phyloP scores from a whole-genome alignment of 2,797 vertebrate species.

The Sebastes trivittatus region DNA sequence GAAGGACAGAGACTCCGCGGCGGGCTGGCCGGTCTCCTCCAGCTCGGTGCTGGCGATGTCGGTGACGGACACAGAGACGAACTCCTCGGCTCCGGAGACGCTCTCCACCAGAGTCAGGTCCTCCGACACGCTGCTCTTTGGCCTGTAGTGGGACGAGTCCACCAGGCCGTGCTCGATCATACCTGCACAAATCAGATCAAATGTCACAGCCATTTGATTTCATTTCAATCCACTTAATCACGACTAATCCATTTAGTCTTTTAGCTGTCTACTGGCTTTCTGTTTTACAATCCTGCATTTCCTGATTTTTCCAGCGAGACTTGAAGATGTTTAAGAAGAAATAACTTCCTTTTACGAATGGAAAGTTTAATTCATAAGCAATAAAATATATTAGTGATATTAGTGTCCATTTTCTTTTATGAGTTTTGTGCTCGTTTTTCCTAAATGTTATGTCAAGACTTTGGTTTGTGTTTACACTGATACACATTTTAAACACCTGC shows the following conservation, averaged over 20 bases:
- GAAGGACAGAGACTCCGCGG: not conserved
- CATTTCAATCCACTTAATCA: not conserved
- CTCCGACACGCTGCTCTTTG: conserved; percentile 89
- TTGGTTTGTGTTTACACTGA: not conserved
- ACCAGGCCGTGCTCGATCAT: conserved; percentile 95
- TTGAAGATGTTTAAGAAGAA: not conserved
- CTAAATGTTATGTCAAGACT: no score
- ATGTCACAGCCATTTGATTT: not conserved
- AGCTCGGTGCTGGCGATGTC: conserved; percentile 64
- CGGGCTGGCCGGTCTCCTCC: not conserved
- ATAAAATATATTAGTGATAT: not conserved
- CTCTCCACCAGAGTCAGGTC: conserved; percentile 76
- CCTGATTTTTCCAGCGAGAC: not conserved
- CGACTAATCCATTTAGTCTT: not conserved
- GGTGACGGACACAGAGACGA: conserved; percentile 78
- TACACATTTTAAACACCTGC: not conserved
- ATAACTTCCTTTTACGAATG: not conserved
- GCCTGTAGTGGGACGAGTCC: conserved; percentile 93
- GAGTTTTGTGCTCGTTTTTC: not conserved
- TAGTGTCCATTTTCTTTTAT: not conserved
- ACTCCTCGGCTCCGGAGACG: conserved; percentile 73
- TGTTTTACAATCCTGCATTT: not conserved
- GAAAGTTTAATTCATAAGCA: not conserved
- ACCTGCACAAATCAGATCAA: conserved; percentile 71
- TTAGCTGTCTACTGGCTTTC: not conserved